Conservation (phyloP, 2,888 invertebrate species). For the Thereva unica region DNA sequence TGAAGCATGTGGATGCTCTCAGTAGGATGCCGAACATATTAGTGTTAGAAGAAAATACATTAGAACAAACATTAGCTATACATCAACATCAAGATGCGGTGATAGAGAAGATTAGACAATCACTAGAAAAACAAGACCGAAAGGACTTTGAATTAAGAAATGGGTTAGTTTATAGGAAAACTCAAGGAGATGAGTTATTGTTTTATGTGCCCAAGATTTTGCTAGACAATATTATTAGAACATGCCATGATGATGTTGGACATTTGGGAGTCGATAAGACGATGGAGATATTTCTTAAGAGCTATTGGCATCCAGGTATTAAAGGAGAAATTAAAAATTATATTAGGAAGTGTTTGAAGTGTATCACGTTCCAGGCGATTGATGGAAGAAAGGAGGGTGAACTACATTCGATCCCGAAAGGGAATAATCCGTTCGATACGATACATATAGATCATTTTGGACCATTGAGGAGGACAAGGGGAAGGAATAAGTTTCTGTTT, state of each 20-base stretch:
- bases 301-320: conserved; percentile 49
- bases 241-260: conserved; percentile 37
- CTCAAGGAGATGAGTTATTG: no score
- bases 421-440: conserved; percentile 44
- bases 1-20: no score
- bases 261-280: conserved; percentile 49
- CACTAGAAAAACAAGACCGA: no score
- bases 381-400: conserved; percentile 41
- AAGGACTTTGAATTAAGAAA: no score
- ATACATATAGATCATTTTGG: conserved; percentile 38
- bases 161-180: no score
- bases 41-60: no score
- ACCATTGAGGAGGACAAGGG: conserved; percentile 39
- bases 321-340: conserved; percentile 31
- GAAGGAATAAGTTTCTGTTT: conserved; percentile 49
- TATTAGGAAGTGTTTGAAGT: conserved; percentile 34
- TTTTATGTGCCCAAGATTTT: no score
- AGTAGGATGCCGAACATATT: no score
- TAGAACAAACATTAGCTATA: no score
- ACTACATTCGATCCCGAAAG: conserved; percentile 47
- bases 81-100: no score
- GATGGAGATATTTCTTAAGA: conserved; percentile 37
- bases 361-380: conserved; percentile 27
- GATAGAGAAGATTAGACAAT: no score
- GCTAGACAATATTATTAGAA: no score